Percentiles rank a stretch among this genome's conserved stretches.
Conservation (phyloP, 2,888 invertebrate species). For the Exephanes ischioxanthus region DNA sequence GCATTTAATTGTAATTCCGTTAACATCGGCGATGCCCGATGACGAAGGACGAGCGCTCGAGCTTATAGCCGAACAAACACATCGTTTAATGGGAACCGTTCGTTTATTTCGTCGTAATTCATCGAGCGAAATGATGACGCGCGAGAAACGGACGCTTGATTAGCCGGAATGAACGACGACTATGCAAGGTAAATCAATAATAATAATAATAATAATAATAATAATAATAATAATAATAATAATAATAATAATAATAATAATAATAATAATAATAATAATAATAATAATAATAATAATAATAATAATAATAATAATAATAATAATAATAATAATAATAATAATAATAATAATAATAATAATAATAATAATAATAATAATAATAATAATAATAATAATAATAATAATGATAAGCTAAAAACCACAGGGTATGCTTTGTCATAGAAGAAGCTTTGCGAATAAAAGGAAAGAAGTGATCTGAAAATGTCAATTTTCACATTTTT, state of each 20-base stretch:
- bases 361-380: background rate
- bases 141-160: background rate
- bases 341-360: background rate
- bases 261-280: background rate
- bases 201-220: background rate
- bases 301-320: background rate
- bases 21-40: background rate
- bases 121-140: conserved; percentile 2
- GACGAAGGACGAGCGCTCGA: background rate
- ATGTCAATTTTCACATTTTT: no score
- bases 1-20: conserved; percentile 4
- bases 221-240: background rate
- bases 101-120: background rate
- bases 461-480: no score
- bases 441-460: no score
- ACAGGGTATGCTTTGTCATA: no score
- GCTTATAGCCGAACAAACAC: background rate
- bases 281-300: background rate
- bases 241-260: background rate
- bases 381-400: background rate
- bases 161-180: background rate
- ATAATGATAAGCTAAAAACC: background rate
- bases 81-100: background rate
- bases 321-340: background rate
- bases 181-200: background rate